These are phyloP conservation scores for Salvelinus namaycush DNA, from an alignment of 2,113 vertebrate species.

Conservation along the genomic window DNA sequence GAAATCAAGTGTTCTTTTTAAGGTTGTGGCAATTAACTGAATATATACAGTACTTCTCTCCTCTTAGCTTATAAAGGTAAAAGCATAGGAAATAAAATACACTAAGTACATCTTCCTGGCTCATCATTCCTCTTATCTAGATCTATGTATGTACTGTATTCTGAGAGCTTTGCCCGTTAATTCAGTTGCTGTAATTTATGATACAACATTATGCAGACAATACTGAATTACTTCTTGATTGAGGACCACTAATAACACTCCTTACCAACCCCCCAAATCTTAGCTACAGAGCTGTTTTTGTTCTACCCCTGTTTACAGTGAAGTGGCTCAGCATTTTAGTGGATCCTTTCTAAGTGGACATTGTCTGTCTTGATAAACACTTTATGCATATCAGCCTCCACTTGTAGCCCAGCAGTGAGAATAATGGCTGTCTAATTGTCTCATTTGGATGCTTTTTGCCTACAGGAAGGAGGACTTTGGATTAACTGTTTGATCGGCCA, in stretches of 20 bases:
- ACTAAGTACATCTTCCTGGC: slow-evolving; percentile 19
- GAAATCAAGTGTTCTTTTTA: background rate
- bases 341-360: slow-evolving; percentile 79
- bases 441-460: slow-evolving; percentile 93
- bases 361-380: slow-evolving; percentile 77
- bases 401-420: slow-evolving; percentile 84
- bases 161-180: slow-evolving; percentile 83
- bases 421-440: slow-evolving; percentile 97
- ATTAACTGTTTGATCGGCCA: slow-evolving; percentile 50
- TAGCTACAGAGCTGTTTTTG: background rate
- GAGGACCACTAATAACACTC: slow-evolving; percentile 41
- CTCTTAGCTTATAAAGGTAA: slow-evolving; percentile 23
- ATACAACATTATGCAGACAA: slow-evolving; percentile 71
- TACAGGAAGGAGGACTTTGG: slow-evolving; percentile 79
- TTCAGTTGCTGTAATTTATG: slow-evolving; percentile 86
- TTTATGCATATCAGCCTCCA: slow-evolving; percentile 78
- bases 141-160: slow-evolving; percentile 83
- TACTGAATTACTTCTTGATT: slow-evolving; percentile 70
- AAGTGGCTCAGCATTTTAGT: slow-evolving; percentile 79
- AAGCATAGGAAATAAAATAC: slow-evolving; percentile 26
- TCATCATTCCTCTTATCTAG: slow-evolving; percentile 67
- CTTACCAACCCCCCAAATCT: slow-evolving; percentile 8
- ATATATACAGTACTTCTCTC: slow-evolving; percentile 3
- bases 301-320: slow-evolving; percentile 40
- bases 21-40: slow-evolving; percentile 17